Base-by-base conservation (phyloP, 2,113 vertebrate genomes). In the Hippocampus abdominalis region DNA sequence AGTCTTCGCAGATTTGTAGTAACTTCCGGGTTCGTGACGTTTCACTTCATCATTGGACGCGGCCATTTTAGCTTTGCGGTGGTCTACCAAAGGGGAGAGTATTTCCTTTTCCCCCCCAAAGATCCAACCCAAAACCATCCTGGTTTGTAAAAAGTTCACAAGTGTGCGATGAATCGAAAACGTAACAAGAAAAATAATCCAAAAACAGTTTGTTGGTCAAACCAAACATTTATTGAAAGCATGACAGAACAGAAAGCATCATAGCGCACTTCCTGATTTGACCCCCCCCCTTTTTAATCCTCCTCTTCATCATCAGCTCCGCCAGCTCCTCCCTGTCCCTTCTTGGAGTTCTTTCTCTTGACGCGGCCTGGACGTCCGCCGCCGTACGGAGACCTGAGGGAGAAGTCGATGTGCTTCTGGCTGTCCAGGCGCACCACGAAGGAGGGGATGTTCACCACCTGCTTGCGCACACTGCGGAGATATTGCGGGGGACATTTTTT, bases 401-500 rank as follows among this genome's bases (percentile, higher is more conserved):
- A 96, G 91, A 96, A 97, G 90, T 97, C 95, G 0, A 96, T 97
- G 91, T 97, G 95, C 84, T 96, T 97, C 91, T 97, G 95, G 42
- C 94, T 96, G 88, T 97, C 95, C 91, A 97, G 90, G 42, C 95
- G 94, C 65, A 97, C 95, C 42, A 97, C 94, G 63, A 96, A 97
- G 20, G 95, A 97, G 0, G 95, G 95, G 87, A 97, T 96, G 87
- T 97, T 97, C 82, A 96, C 95, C 80, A 96, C 95, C 90, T 97
- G 95, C 81, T 97, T 97, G 65, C 95, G 94, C 64, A 97, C 95
- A 75, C 95, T 96, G 82, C 8, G 4, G 46, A 76, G 32, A 61
- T 8, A 54, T 2, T 0, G 49, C 12, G 4, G 49, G 2, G 0
- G 5, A 12, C 2, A 2, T 1, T 73, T 1, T 73, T 72, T 0